Evolutionary conservation across 2,113 vertebrate genomes (phyloP).

Genomic region (Takifugu bimaculatus): DNA sequence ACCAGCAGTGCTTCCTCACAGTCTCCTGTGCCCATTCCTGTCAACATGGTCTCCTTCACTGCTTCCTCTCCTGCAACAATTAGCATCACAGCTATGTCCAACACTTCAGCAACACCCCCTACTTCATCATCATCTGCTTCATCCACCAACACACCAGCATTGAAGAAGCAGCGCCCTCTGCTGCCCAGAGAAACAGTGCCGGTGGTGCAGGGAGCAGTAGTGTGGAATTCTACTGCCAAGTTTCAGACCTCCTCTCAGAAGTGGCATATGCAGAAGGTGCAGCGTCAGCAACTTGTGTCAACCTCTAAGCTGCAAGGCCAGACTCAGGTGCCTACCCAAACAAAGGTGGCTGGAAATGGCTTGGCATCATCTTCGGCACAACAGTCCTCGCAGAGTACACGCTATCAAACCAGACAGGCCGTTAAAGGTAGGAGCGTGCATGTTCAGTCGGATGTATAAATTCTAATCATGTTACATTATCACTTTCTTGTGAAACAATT

Average conservation of each 20-base stretch:
- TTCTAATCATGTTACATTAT: neutral
- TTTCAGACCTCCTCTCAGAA: conserved; percentile 98
- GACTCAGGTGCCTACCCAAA: conserved; percentile 66
- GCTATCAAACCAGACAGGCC: conserved; percentile 95
- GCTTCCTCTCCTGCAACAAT: conserved; percentile 71
- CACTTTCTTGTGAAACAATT: neutral
- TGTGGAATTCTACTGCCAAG: conserved; percentile 92
- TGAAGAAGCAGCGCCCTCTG: conserved; percentile 96
- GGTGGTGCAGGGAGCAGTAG: conserved; percentile 87
- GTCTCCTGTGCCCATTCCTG: conserved; percentile 75
- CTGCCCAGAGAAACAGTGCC: conserved; percentile 92
- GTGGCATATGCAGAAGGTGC: conserved; percentile 98
- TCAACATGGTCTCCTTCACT: conserved; percentile 72
- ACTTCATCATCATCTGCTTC: conserved; percentile 63
- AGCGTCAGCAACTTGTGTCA: conserved; percentile 75
- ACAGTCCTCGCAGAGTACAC: conserved; percentile 85
- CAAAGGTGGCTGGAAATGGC: conserved; percentile 41
- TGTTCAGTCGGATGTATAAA: too few species aligned
- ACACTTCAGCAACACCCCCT: conserved; percentile 57
- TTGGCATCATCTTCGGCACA: conserved; percentile 44
- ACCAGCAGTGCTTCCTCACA: conserved; percentile 76
- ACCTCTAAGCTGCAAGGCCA: conserved; percentile 63
- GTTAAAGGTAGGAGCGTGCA: conserved; percentile 84
- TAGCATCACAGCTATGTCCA: conserved; percentile 54
- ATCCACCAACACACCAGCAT: conserved; percentile 65